Percentiles rank a stretch among this genome's conserved stretches.
Conservation (phyloP, 2,888 invertebrate genomes). For the Mythimna albipuncta region DNA sequence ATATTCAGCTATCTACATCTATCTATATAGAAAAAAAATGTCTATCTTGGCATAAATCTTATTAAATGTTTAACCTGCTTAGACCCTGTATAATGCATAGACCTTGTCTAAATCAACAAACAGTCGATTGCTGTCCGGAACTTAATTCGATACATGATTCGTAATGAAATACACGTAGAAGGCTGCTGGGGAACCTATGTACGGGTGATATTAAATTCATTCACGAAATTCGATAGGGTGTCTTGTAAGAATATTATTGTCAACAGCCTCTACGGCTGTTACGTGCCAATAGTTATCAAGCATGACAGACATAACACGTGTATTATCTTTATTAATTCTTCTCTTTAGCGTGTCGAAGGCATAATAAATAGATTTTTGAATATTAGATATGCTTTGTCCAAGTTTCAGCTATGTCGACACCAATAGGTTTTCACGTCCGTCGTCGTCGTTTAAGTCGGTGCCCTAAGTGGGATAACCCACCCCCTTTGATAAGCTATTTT, state of each 20-base stretch:
- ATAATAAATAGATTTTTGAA: background rate
- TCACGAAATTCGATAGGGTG: slow-evolving; percentile 9
- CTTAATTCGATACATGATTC: background rate
- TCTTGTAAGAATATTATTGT: slow-evolving; percentile 5
- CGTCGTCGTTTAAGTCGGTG: too few species aligned
- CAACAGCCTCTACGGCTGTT: background rate
- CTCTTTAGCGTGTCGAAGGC: background rate
- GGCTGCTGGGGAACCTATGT: background rate
- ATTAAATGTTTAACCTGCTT: background rate
- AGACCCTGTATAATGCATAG: background rate
- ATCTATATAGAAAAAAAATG: background rate
- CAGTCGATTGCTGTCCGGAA: background rate
- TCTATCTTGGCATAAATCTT: background rate
- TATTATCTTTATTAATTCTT: background rate
- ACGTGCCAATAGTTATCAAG: slow-evolving; percentile 1
- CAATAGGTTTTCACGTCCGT: too few species aligned
- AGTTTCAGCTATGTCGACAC: too few species aligned
- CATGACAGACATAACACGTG: background rate
- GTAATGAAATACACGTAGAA: background rate
- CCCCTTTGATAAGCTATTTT: too few species aligned
- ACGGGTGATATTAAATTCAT: background rate
- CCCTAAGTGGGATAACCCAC: too few species aligned
- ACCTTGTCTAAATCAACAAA: background rate
- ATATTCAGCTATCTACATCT: too few species aligned
- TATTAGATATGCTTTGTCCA: too few species aligned